Base-by-base conservation (phyloP, 1,140 invertebrate species). In the Anadara kagoshimensis region DNA sequence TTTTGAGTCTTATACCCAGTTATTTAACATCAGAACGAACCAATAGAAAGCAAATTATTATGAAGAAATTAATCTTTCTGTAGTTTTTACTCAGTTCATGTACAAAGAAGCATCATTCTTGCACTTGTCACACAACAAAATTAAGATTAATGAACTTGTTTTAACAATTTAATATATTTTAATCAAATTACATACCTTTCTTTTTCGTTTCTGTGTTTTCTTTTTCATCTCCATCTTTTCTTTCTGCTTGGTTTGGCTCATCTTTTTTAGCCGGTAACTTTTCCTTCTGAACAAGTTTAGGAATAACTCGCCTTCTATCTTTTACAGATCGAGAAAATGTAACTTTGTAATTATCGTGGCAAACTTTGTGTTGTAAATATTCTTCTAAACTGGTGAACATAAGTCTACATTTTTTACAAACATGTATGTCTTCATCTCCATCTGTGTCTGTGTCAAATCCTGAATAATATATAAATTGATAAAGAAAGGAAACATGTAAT, bases 361-460 rank as follows among this genome's bases (percentile, higher is more conserved):
- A 73, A 14, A 84, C 69, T 63, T 86, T 86, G 68, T 86, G 84
- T 61, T 84, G 76, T 10, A 86, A 64, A 62, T 84, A 86, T 22
- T 78, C 73, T 57, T 77, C 64, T 29, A 86, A 66, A 57, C 72
- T 82, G 20, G 75, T 80, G 63, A 84, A 84, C 18, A 83, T 78
- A 45, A 81, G 68, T 44, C 82, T 80, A 75, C 84, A 86, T 69
- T 78, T 79, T 44, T 80, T 78, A 78, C 84, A 86, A 57, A 78
- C 74, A 64, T 81, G 79, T 47, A 81, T 76, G 59, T 86, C 84
- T 58, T 81, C 80, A 69, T 83, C 84, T 62, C 71, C 73, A 43
- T 76, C 73, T 64, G 72, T 73, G 59, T 81, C 81, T 45, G 79
- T 78, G n/a, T 72, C 57, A 66, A 78, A 65, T 36, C 79, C 73